Evolutionary conservation across 2,888 invertebrate genomes (phyloP).

Genomic region (Seladonia tumulorum): DNA sequence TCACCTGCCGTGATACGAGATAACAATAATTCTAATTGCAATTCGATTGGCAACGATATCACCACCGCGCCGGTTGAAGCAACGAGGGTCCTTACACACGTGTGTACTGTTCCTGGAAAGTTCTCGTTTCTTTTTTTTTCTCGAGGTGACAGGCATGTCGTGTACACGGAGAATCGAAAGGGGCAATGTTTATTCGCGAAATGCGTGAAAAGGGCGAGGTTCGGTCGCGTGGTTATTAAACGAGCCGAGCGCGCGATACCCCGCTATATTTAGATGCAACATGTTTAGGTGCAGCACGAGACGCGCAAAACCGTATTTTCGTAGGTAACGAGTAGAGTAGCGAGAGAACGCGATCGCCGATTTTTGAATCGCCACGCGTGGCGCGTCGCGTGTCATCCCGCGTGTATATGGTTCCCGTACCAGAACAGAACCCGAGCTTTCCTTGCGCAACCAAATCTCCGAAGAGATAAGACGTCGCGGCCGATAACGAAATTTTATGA

Average conservation of each 20-base stretch:
- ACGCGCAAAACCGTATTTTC: neutral
- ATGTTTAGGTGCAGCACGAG: neutral
- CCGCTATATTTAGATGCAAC: neutral
- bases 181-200: neutral
- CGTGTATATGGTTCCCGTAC: neutral
- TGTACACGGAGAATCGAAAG: too few species aligned
- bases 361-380: neutral
- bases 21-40: neutral
- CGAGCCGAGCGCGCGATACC: neutral
- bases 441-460: conserved; percentile 62
- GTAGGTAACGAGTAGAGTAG: neutral
- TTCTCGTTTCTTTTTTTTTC: neutral
- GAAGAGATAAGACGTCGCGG: conserved; percentile 72
- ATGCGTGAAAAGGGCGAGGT: neutral
- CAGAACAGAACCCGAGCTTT: neutral
- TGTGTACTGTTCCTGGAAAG: neutral
- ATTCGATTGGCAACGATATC: neutral
- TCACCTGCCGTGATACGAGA: neutral
- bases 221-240: neutral
- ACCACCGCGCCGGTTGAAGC: neutral
- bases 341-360: neutral
- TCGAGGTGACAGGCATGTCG: too few species aligned
- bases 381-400: neutral
- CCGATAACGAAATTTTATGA: neutral
- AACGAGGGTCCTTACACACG: too few species aligned